A percentile compares a stretch with the other conserved stretches of the same genome.
Evolutionary conservation across 2,113 vertebrate genomes (phyloP).

Genomic region (Hypocryptadius cinnamomeus): DNA sequence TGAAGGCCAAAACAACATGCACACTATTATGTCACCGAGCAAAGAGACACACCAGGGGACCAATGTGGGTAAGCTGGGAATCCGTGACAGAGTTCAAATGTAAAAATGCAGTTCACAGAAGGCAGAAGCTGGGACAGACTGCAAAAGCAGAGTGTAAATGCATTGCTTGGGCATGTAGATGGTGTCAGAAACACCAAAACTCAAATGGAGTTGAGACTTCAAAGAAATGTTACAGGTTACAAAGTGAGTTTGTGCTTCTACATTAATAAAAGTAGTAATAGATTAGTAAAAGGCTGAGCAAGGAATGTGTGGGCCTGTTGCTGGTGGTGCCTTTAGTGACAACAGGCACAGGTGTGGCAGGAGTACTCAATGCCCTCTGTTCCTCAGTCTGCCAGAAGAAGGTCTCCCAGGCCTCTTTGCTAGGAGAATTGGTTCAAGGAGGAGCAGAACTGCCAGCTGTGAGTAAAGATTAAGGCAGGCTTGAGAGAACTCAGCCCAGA

Average conservation of each 20-base stretch:
- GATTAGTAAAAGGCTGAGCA: background rate
- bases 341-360: background rate
- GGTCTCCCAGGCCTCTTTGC: background rate
- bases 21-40: background rate
- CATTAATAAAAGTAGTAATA: background rate
- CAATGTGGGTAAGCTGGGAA: background rate
- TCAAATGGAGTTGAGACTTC: background rate
- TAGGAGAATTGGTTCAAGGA: background rate
- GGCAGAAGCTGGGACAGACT: background rate
- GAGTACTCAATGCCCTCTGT: background rate
- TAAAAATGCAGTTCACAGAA: background rate
- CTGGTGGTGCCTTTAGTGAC: background rate
- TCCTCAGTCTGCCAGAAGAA: background rate
- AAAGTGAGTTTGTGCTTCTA: background rate
- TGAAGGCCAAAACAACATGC: background rate
- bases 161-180: background rate
- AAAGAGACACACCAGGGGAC: background rate
- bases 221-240: background rate
- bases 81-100: background rate
- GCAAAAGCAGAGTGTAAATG: background rate
- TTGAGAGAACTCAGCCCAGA: background rate
- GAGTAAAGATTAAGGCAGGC: background rate
- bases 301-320: background rate
- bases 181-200: background rate
- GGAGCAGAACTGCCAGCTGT: background rate